Evolutionary conservation across 2,113 vertebrate species (phyloP).

Genomic region (Thamnaconus septentrionalis): DNA sequence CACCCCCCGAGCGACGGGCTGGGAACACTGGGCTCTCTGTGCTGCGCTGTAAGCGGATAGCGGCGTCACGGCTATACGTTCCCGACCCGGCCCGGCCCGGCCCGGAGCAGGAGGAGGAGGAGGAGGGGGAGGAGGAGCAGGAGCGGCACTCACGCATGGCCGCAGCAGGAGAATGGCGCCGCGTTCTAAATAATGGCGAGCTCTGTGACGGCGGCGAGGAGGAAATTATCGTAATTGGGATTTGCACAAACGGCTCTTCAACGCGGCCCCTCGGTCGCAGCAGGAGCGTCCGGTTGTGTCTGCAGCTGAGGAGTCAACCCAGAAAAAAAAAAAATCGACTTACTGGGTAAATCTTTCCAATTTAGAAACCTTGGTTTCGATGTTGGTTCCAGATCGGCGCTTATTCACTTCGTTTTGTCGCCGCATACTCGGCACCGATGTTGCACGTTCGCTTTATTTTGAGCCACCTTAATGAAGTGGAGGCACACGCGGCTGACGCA

Average conservation of each 20-base stretch:
- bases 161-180: constrained; percentile 34
- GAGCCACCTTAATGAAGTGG: too few relatives aligned
- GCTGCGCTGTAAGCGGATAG: constrained; percentile 6
- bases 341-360: too few relatives aligned
- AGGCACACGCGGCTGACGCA: too few relatives aligned
- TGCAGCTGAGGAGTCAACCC: constrained; percentile 1
- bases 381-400: too few relatives aligned
- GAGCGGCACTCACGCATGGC: constrained; percentile 25
- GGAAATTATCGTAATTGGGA: constrained; percentile 72
- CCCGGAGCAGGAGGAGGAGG: constrained; percentile 29
- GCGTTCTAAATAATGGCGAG: constrained; percentile 60
- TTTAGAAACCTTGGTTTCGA: too few relatives aligned
- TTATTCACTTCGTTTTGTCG: too few relatives aligned
- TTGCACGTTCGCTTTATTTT: too few relatives aligned
- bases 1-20: too few relatives aligned
- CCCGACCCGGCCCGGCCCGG: constrained; percentile 35
- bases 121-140: constrained; percentile 19
- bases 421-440: too few relatives aligned
- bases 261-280: constrained; percentile 1
- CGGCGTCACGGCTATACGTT: constrained; percentile 26
- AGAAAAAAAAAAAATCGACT: constrained; percentile 49
- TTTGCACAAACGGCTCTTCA: constrained; percentile 63
- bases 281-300: too few relatives aligned
- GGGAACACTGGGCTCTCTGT: not conserved
- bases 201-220: constrained; percentile 37